Evolutionary conservation across 2,888 invertebrate species (phyloP), one percentile per base, ranked within the genome.

Genomic region (Tetrapedia diversipes): DNA sequence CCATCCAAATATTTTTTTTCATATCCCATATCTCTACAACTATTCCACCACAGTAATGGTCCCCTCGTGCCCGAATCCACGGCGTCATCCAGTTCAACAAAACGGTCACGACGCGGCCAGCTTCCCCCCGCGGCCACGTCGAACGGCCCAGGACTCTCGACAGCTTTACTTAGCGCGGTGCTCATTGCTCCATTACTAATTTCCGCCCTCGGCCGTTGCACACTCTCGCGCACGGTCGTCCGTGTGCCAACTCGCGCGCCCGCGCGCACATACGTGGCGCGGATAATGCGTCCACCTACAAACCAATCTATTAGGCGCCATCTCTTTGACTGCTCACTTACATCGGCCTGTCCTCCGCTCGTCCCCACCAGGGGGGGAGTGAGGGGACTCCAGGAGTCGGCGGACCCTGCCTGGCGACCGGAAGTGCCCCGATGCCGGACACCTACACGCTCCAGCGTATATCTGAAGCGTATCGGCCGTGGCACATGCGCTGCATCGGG

Each of bases 251-350:
- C 59, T 71, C 67, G 75, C 76, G 69, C 71, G 65, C 56, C n/a
- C n/a, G 39, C 51, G 64, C 79, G 74, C 69, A 76, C 78, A 61
- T 66, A 73, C 79, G 73, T 51, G 76, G 77, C 79, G 84, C 86
- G 87, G 87, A 91, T 91, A 91, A 91, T 91, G 87, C 89, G 90
- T 90, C 91, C 91, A 91, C 91, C 91, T 91, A 91, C 91, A 91
- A 91, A 90, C 91, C 89, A 91, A 91, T 91, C 91, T 91, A 91
- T 91, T 90, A 91, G 91, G 91, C 91, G 91, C 91, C 91, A 90
- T 90, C 91, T 90, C 91, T 89, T 89, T 88, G 90, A 90, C 91
- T 91, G 90, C 91, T 91, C 91, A 90, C 91, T 91, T 91, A 90
- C 88, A 88, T 89, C 85, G 88, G 78, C 72, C 83, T 78, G 72